Percentiles rank a stretch among this genome's conserved stretches.
These are phyloP conservation scores for Ametastegia equiseti DNA, from an alignment of 2,888 invertebrate genomes.

Conservation along the genomic window DNA sequence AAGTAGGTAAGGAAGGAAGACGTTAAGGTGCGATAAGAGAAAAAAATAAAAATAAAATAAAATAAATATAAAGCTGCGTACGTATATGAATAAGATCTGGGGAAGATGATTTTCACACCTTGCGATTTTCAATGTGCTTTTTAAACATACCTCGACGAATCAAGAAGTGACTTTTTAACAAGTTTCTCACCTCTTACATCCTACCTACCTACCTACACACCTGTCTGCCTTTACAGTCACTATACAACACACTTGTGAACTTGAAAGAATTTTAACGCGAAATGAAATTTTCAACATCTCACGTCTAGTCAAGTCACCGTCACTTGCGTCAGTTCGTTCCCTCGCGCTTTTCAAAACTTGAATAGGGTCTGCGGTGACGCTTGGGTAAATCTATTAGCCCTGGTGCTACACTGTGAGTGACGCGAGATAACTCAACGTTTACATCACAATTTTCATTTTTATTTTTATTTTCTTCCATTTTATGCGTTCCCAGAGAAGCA, in stretches of 20 bases:
- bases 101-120: constrained; percentile 29
- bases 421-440: neutral
- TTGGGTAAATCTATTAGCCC: constrained; percentile 16
- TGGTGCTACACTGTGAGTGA: neutral
- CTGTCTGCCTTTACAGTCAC: too few species aligned
- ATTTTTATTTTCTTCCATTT: too few species aligned
- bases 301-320: neutral
- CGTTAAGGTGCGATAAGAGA: neutral
- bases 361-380: constrained; percentile 26
- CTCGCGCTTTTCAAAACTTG: neutral
- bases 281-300: constrained; percentile 28
- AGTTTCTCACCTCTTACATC: constrained; percentile 4
- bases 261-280: constrained; percentile 12
- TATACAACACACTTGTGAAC: neutral
- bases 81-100: neutral
- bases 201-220: neutral
- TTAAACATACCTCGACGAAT: constrained; percentile 23
- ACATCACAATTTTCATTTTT: neutral
- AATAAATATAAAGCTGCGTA: too few species aligned
- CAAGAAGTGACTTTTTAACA: constrained; percentile 30
- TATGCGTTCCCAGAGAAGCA: too few species aligned
- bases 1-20: neutral
- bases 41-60: neutral
- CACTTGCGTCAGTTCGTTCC: neutral
- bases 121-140: constrained; percentile 16